These are phyloP conservation scores for Eulacestoma nigropectus DNA, from an alignment of 2,113 vertebrate species.

Conservation along the genomic window DNA sequence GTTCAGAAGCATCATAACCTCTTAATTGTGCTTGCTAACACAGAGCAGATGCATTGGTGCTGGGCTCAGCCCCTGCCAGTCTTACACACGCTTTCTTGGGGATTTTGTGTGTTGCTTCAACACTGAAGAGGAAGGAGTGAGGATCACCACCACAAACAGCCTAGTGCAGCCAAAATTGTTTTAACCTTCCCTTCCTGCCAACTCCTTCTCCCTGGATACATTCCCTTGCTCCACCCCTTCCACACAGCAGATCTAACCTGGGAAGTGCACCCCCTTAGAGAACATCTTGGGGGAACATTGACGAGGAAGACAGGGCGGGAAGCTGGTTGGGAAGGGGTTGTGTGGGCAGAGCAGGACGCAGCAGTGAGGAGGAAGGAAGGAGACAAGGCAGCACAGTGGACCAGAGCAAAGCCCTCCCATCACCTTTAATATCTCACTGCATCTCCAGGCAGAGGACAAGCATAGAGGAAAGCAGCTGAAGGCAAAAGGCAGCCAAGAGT, in stretches of 20 bases:
- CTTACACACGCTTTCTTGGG: neutral
- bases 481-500: neutral
- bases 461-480: neutral
- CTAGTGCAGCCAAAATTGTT: neutral
- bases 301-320: neutral
- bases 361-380: conserved; percentile 18
- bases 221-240: neutral
- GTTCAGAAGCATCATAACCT: neutral
- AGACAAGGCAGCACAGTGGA: neutral
- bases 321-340: neutral
- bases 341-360: neutral
- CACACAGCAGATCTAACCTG: neutral
- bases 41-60: fast-evolving
- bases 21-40: neutral
- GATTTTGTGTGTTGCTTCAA: neutral
- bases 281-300: neutral
- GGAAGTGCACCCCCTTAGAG: neutral
- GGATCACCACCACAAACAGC: neutral
- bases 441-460: neutral
- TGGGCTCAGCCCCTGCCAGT: neutral
- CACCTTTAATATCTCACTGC: neutral
- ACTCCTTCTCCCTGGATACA: neutral
- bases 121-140: neutral
- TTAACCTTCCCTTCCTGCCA: neutral
- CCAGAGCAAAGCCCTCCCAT: neutral